Evolutionary conservation across 2,888 invertebrate genomes (phyloP).

Genomic region (Andrena praecox): DNA sequence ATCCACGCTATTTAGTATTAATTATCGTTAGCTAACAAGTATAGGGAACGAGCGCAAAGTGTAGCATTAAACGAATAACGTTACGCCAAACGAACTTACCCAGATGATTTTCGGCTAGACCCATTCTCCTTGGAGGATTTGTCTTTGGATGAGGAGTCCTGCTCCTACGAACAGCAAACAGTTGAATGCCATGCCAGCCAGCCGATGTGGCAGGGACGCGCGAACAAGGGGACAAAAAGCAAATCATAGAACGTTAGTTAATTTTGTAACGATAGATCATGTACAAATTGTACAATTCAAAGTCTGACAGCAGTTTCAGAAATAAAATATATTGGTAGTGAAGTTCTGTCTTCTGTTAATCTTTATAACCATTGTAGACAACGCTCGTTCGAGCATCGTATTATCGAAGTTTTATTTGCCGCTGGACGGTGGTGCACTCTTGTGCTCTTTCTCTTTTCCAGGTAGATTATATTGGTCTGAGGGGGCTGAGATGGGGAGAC

Average conservation of each 20-base stretch:
- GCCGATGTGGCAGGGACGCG: slow-evolving; percentile 84
- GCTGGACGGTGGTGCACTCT: slow-evolving; percentile 67
- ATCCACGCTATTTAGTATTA: not conserved
- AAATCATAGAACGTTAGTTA: slow-evolving; percentile 82
- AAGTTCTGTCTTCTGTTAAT: slow-evolving; percentile 57
- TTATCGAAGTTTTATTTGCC: slow-evolving; percentile 59
- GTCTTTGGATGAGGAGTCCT: slow-evolving; percentile 83
- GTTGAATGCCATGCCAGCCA: slow-evolving; percentile 84
- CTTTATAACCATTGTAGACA: slow-evolving; percentile 55
- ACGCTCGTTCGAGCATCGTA: slow-evolving; percentile 63
- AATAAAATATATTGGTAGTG: slow-evolving; percentile 58
- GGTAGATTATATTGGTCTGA: slow-evolving; percentile 65
- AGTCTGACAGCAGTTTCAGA: slow-evolving; percentile 59
- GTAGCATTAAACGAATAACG: not conserved
- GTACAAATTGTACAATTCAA: slow-evolving; percentile 63
- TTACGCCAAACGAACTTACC: slow-evolving; percentile 84
- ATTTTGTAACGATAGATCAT: slow-evolving; percentile 70
- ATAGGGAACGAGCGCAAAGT: slow-evolving; percentile 22
- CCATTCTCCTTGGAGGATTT: slow-evolving; percentile 87
- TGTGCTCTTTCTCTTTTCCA: slow-evolving; percentile 73
- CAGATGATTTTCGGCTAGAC: slow-evolving; percentile 86
- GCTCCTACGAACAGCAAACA: slow-evolving; percentile 85
- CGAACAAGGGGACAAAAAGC: slow-evolving; percentile 84
- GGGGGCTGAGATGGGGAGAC: slow-evolving; percentile 65
- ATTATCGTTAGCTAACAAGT: not conserved